Conservation (phyloP, 2,113 vertebrate genomes). For the Menura novaehollandiae region DNA sequence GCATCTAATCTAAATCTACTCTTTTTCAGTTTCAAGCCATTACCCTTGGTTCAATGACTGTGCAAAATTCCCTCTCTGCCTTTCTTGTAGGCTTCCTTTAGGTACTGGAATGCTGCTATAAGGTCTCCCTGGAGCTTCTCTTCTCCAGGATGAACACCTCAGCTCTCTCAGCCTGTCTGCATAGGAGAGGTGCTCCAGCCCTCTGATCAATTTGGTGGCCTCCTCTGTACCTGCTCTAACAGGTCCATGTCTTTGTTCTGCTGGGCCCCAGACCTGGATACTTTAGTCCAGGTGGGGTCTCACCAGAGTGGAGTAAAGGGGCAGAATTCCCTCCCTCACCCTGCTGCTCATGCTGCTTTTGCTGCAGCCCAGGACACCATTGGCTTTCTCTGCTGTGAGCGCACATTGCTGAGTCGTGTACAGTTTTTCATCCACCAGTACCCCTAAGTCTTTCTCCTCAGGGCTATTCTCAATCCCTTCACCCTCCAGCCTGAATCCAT, state of each 20-base stretch:
- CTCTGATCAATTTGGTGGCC: background rate
- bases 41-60: fast-evolving
- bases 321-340: fast-evolving
- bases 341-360: background rate
- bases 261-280: background rate
- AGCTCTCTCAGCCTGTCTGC: background rate
- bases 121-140: background rate
- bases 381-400: background rate
- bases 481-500: background rate
- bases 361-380: fast-evolving
- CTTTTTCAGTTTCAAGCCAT: background rate
- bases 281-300: background rate
- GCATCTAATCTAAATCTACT: background rate
- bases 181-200: background rate
- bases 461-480: background rate
- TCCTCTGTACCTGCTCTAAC: background rate
- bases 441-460: background rate
- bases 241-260: background rate
- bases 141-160: background rate
- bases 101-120: background rate
- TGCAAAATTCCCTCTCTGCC: background rate
- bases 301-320: background rate
- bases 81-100: background rate
- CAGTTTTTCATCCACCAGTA: background rate
- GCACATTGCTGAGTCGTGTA: background rate